Conservation (phyloP, 35 echinoderm and acorn worm species). For the Holothuria glaberrima region DNA sequence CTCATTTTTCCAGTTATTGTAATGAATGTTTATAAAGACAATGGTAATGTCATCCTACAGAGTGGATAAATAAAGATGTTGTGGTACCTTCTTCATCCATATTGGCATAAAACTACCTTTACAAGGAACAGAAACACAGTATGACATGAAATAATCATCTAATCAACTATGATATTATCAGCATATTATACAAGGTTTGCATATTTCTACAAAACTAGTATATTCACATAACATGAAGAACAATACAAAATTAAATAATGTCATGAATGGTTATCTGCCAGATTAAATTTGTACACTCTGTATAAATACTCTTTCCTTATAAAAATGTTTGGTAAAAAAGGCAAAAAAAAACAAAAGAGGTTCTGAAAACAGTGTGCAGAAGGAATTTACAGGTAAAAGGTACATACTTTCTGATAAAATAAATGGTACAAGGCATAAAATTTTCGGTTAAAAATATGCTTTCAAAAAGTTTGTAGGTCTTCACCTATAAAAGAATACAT, state of each 20-base stretch:
- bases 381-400: conserved; percentile 4
- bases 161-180: too few relatives aligned
- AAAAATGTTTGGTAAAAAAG: neutral
- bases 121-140: too few relatives aligned
- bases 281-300: conserved; percentile 35
- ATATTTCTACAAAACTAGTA: too few relatives aligned
- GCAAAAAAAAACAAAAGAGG: neutral
- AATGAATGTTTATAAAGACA: too few relatives aligned
- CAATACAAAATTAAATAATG: conserved; percentile 9
- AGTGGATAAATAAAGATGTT: too few relatives aligned
- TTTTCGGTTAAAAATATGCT: neutral
- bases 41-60: too few relatives aligned
- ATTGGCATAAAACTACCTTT: too few relatives aligned
- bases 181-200: too few relatives aligned
- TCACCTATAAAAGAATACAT: neutral
- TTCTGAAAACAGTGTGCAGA: conserved; percentile 32
- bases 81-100: too few relatives aligned
- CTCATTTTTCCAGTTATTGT: too few relatives aligned
- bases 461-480: neutral
- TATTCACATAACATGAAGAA: too few relatives aligned
- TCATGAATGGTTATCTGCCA: conserved; percentile 23
- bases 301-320: neutral
- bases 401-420: neutral
- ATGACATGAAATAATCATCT: too few relatives aligned
- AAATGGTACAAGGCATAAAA: neutral